Percentiles rank a stretch among this genome's conserved stretches.
These are phyloP conservation scores for Notarius quadriscutis DNA, from an alignment of 2,113 vertebrate genomes.

Conservation along the genomic window DNA sequence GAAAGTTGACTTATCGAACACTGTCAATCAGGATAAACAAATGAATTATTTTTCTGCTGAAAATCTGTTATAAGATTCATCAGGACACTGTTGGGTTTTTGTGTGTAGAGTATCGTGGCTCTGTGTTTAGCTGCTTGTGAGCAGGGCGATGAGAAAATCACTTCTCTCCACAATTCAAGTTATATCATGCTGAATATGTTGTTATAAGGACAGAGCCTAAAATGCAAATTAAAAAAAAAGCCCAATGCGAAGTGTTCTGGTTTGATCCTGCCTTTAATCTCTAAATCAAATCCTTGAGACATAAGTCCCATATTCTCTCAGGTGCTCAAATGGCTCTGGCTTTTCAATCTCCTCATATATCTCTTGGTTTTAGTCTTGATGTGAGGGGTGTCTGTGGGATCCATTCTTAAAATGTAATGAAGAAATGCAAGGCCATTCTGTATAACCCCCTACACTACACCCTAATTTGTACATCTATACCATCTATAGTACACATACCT, in stretches of 20 bases:
- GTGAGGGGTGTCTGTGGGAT: background rate
- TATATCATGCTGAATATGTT: background rate
- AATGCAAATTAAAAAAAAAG: background rate
- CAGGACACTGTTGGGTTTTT: too few species aligned
- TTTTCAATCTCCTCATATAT: background rate
- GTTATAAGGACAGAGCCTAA: background rate
- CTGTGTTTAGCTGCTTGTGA: too few species aligned
- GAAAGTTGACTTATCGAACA: too few species aligned
- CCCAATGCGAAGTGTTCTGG: background rate
- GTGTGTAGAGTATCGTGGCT: too few species aligned
- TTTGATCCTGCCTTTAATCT: background rate
- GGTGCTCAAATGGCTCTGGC: background rate
- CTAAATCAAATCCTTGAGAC: background rate
- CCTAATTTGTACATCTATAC: background rate
- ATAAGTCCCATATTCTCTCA: background rate
- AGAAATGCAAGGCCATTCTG: background rate
- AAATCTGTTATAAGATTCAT: background rate
- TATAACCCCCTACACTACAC: background rate
- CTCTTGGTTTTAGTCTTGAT: background rate
- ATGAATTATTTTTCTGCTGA: too few species aligned
- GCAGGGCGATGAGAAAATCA: too few species aligned
- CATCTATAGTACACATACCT: background rate
- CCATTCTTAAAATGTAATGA: background rate
- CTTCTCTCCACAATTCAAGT: background rate
- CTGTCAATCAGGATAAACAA: too few species aligned